A percentile compares a stretch with the other conserved stretches of the same genome.
These are phyloP conservation scores for Bombylius major DNA, from an alignment of 2,888 invertebrate species.

Conservation along the genomic window DNA sequence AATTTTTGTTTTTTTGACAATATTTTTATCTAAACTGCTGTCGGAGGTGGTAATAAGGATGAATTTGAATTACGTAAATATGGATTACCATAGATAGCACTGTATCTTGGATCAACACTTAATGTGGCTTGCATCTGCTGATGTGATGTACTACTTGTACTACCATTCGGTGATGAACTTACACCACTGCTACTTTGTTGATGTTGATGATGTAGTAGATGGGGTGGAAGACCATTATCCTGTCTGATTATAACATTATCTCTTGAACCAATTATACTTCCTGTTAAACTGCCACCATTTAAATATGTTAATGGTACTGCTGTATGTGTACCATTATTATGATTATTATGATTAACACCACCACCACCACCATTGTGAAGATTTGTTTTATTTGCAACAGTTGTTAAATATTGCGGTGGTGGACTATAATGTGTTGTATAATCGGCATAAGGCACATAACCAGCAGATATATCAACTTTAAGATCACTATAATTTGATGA, in stretches of 20 bases:
- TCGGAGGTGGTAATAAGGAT: conserved; percentile 45
- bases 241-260: conserved; percentile 17
- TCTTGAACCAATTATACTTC: conserved; percentile 28
- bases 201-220: conserved; percentile 26
- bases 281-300: conserved; percentile 29
- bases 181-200: conserved; percentile 30
- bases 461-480: conserved; percentile 74
- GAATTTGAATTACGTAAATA: conserved; percentile 59
- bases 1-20: too few relatives aligned
- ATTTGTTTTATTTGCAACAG: conserved; percentile 14
- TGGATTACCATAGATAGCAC: conserved; percentile 81
- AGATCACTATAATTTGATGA: conserved; percentile 88
- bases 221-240: conserved; percentile 36
- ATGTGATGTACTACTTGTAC: conserved; percentile 4
- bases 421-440: conserved; percentile 83
- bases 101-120: conserved; percentile 69
- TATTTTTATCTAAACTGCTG: conserved; percentile 29
- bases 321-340: conserved; percentile 1
- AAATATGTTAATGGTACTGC: conserved; percentile 33
- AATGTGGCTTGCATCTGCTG: conserved; percentile 18
- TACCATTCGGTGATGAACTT: conserved; percentile 32
- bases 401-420: conserved; percentile 43
- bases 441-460: conserved; percentile 62
- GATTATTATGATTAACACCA: background rate
- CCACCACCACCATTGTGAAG: background rate